Evolutionary conservation across 2,113 vertebrate genomes (phyloP).

Genomic region (Verasper variegatus): DNA sequence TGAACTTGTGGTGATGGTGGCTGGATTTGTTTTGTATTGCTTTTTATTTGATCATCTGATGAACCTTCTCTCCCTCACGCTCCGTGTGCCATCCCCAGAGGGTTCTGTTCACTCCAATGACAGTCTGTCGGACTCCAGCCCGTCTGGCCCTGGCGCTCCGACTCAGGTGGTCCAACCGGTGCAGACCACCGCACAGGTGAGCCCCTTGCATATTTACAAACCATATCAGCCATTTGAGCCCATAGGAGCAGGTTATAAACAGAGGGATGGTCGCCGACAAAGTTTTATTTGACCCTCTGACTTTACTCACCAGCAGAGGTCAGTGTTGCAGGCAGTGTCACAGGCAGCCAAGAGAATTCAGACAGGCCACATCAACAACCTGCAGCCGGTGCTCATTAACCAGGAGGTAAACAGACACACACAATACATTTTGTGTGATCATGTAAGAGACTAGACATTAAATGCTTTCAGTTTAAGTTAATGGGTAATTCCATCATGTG

Average conservation of each 20-base stretch:
- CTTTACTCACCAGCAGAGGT: constrained; percentile 81
- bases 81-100: constrained; percentile 76
- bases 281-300: constrained; percentile 19
- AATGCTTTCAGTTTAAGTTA: too few species aligned
- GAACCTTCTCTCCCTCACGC: constrained; percentile 9
- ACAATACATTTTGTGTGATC: background rate
- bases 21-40: background rate
- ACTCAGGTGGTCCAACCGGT: constrained; percentile 91
- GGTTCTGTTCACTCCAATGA: constrained; percentile 88
- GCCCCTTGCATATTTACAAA: constrained; percentile 8
- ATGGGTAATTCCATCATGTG: too few species aligned
- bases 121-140: constrained; percentile 88
- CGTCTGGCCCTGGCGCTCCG: constrained; percentile 85
- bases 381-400: constrained; percentile 85
- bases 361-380: constrained; percentile 80
- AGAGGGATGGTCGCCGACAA: background rate
- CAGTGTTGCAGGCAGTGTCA: constrained; percentile 86
- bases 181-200: constrained; percentile 88
- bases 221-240: background rate
- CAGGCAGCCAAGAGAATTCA: constrained; percentile 85
- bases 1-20: constrained; percentile 3
- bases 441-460: background rate
- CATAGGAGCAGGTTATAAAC: background rate
- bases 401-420: constrained; percentile 82
- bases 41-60: constrained; percentile 9